Percentiles rank a stretch among this genome's conserved stretches.
phyloP scores from a whole-genome alignment of 2,797 vertebrate species.

The Gouania willdenowi region DNA sequence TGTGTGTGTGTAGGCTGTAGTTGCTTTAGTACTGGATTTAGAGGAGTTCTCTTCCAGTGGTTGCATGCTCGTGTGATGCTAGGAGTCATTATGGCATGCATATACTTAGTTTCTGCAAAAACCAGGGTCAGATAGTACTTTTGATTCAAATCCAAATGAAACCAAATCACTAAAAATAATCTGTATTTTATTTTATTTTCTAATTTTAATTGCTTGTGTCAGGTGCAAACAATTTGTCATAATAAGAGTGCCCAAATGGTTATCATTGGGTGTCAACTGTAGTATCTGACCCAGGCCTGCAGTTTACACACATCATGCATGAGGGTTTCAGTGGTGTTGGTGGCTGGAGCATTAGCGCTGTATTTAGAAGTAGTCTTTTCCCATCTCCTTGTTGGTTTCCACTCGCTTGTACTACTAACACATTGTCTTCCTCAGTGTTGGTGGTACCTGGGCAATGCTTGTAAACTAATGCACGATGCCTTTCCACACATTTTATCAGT shows the following conservation, averaged over 20 bases:
- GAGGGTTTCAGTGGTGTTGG: conserved; percentile 39
- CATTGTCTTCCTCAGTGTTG: conserved; percentile 6
- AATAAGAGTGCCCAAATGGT: too few relatives aligned
- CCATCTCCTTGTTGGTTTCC: not conserved
- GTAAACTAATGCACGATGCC: not conserved
- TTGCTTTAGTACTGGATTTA: conserved; percentile 3
- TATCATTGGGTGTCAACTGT: too few relatives aligned
- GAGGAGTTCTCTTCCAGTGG: conserved; percentile 11
- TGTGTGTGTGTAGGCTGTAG: conserved; percentile 30
- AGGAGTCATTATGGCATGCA: conserved; percentile 22
- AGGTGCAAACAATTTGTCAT: too few relatives aligned
- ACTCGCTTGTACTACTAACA: conserved; percentile 11
- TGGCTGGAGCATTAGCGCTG: conserved; percentile 7
- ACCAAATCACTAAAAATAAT: not conserved
- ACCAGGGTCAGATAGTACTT: conserved; percentile 44
- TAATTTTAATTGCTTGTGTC: too few relatives aligned
- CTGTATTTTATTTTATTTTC: too few relatives aligned
- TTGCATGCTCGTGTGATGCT: conserved; percentile 52
- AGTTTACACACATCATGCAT: conserved; percentile 21
- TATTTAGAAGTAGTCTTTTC: not conserved
- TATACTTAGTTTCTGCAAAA: conserved; percentile 19
- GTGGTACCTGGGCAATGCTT: conserved; percentile 9
- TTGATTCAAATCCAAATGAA: not conserved
- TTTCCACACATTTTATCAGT: not conserved
- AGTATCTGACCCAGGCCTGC: conserved; percentile 39